Base-by-base conservation (phyloP, 2,888 invertebrate genomes). In the Calliopum simillimum region DNA sequence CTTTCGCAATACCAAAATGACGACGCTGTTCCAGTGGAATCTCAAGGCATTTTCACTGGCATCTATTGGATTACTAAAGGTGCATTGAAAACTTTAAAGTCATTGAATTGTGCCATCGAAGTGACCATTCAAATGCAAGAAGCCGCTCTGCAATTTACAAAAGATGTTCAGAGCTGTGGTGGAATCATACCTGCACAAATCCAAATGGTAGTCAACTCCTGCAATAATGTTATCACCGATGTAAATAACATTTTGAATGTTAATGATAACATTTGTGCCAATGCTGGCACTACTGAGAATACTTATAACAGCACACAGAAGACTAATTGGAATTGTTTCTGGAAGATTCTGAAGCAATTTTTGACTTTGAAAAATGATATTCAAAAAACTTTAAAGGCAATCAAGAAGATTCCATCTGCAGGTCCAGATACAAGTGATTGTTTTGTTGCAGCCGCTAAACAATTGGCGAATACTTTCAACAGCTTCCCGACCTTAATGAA, bases 401-500 rank as follows among this genome's bases (percentile, higher is more conserved):
- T 69, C 19, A 69, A 51, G 4, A 44, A 66, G 11, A 19, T 71
- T 23, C 61, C 62, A 8, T 12, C 61, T 8, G 58, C 64, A 12
- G 66, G 63, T 21, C 62, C 58, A 14, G 33, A 49, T 0, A 47
- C 63, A 23, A 55, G 49, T 6, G 51, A 44, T n/a, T 72, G 71
- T 67, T 16, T 67, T 8, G 49, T 49, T 12, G 47, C 23, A 25
- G 61, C 82, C 21, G 74, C 73, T 4, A 72, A 3, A 41, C 71
- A 55, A 70, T 82, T 25, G 70, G 41, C 56, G 33, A 70, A 8
- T 61, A 75, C 75, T 53, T 82, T 80, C 58, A 78, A 75, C 4
- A 67, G 72, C 53, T 81, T 81, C 65, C 79, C 79, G 2, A 6
- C 70, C 23, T 76, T 75, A 56, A 66, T 81, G 1, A 63, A 64